Evolutionary conservation across 2,113 vertebrate species (phyloP), one percentile per base, ranked within the genome.

Genomic region (Perognathus longimembris): DNA sequence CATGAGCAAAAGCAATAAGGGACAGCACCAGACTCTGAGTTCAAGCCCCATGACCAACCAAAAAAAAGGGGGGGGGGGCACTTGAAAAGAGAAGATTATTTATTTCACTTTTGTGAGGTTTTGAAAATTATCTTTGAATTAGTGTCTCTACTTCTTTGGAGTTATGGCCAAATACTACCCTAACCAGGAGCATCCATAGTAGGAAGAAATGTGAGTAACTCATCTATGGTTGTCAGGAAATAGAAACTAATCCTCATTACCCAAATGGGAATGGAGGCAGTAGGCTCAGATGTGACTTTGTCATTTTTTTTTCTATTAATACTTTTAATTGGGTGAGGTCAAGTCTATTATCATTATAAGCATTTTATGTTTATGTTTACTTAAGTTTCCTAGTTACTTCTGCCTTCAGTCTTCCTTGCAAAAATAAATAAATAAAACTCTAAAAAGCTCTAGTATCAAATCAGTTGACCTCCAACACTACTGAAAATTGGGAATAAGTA

Each of bases 271-370:
- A 81, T 77, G 94, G 94, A 97, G 94, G 95, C 92, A 95, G 90
- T 85, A 92, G 95, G 87, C 87, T 97, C 0, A 5, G 32, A 92
- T 96, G 96, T 96, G 96, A 97, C 92, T 90, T 20, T 77, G 73
- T 83, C 93, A 92, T 96, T n/a, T 94, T 97, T 97, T 54, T 96
- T 97, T 96, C 97, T 97, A 96, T 97, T 98, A 98, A 98, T 98
- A 98, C 87, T 97, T 98, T 98, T 98, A 98, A 98, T 98, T 98
- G 97, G 96, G 86, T 96, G 94, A 97, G 96, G 94, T 97, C 95
- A 97, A 84, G 97, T 96, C 94, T 96, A 93, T 78, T 95, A 97
- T 93, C 92, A 94, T 85, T 95, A 78, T 85, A 95, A 97, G 71
- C 63, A 95, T 97, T 98, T 98, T 94, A 94, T 96, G 79, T 97